Percentiles rank a stretch among this genome's conserved stretches.
Evolutionary conservation across 2,797 vertebrate species (phyloP).

Genomic region (Sphaeramia orbicularis): DNA sequence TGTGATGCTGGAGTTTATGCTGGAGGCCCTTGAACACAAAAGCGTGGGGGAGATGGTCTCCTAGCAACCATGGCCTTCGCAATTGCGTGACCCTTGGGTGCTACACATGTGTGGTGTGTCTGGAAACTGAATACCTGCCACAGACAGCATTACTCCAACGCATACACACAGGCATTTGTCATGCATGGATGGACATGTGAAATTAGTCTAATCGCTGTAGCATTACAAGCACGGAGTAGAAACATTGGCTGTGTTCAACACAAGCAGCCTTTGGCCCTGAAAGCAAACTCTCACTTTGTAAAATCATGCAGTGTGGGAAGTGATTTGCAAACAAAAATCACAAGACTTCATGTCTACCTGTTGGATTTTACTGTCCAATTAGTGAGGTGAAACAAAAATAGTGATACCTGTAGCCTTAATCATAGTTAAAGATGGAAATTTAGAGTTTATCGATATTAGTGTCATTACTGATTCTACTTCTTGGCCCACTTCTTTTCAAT

Average conservation of each 20-base stretch:
- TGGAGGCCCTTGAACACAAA: slow-evolving; percentile 55
- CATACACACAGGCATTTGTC: slow-evolving; percentile 8
- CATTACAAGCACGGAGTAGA: not conserved
- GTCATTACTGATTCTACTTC: no score
- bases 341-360: no score
- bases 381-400: no score
- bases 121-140: slow-evolving; percentile 26
- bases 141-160: not conserved
- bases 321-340: no score
- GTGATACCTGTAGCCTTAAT: no score
- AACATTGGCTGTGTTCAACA: not conserved
- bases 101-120: slow-evolving; percentile 49
- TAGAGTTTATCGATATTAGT: no score
- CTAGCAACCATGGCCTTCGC: slow-evolving; percentile 73
- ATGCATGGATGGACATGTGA: slow-evolving; percentile 1
- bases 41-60: slow-evolving; percentile 66
- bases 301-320: no score
- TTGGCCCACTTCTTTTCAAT: no score
- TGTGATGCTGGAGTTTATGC: slow-evolving; percentile 42
- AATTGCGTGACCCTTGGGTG: slow-evolving; percentile 60
- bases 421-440: no score
- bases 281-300: no score
- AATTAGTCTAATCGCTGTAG: slow-evolving; percentile 5
- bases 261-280: no score
- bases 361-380: no score